Conservation (phyloP, 2,113 vertebrate genomes). For the Hucho hucho region DNA sequence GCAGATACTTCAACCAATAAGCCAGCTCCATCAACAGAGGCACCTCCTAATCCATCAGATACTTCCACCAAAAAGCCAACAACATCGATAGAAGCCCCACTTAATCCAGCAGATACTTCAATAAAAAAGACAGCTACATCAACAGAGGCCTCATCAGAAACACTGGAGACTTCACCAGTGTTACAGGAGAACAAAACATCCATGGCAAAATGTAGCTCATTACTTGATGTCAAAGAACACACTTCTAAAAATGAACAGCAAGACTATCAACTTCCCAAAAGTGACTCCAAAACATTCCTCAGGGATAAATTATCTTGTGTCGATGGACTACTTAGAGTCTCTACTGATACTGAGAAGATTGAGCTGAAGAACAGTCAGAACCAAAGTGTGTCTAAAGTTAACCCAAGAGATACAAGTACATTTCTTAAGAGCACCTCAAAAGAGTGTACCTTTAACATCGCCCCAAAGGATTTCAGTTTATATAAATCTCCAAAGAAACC, state of each 20-base stretch:
- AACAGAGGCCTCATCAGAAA: background rate
- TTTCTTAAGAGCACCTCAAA: conserved; percentile 12
- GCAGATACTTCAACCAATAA: background rate
- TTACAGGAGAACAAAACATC: conserved; percentile 3
- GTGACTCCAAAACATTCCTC: background rate
- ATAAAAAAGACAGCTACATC: background rate
- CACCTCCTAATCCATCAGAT: background rate
- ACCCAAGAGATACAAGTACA: background rate
- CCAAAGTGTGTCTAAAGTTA: conserved; percentile 35
- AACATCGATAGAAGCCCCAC: background rate
- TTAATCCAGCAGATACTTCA: background rate
- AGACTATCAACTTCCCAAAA: conserved; percentile 8
- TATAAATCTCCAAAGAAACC: background rate
- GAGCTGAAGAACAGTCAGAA: conserved; percentile 45
- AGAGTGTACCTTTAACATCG: conserved; percentile 21
- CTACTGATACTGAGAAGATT: conserved; percentile 67
- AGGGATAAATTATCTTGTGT: conserved; percentile 12
- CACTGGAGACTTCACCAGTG: background rate
- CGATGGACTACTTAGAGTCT: conserved; percentile 30
- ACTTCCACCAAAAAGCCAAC: too few species aligned
- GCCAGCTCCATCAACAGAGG: background rate
- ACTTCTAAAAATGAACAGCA: conserved; percentile 7
- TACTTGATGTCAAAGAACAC: conserved; percentile 20
- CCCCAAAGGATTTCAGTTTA: conserved; percentile 32
- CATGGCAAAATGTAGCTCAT: background rate